Evolutionary conservation across 2,113 vertebrate genomes (phyloP).

Genomic region (Oreotrochilus melanogaster): DNA sequence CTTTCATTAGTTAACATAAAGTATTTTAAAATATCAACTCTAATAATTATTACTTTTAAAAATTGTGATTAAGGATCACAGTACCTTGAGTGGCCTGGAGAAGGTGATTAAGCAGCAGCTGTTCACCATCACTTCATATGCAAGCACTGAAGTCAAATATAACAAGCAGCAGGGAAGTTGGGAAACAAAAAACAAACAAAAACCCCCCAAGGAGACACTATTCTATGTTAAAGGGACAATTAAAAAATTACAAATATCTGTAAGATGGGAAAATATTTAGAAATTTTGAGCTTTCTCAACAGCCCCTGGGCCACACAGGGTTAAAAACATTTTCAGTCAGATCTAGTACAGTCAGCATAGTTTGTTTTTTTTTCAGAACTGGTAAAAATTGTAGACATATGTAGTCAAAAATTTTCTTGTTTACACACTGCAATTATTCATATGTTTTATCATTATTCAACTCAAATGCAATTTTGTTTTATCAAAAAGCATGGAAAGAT

Average conservation of each 20-base stretch:
- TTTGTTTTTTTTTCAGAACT: background rate
- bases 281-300: background rate
- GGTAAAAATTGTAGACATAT: background rate
- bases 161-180: background rate
- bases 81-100: background rate
- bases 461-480: conserved; percentile 59
- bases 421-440: conserved; percentile 14
- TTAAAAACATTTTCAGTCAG: background rate
- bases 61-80: background rate
- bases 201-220: background rate
- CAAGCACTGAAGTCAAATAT: rapidly evolving
- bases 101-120: background rate
- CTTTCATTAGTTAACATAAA: background rate
- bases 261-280: background rate
- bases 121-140: background rate
- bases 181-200: background rate
- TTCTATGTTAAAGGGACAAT: background rate
- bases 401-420: background rate
- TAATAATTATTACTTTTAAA: background rate
- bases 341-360: background rate
- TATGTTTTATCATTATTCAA: conserved; percentile 46
- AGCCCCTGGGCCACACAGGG: background rate
- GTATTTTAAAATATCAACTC: background rate
- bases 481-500: conserved; percentile 42
- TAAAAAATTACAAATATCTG: background rate